These are phyloP conservation scores for Todiramphus saurophagus DNA, from an alignment of 2,113 vertebrate genomes.

Conservation along the genomic window DNA sequence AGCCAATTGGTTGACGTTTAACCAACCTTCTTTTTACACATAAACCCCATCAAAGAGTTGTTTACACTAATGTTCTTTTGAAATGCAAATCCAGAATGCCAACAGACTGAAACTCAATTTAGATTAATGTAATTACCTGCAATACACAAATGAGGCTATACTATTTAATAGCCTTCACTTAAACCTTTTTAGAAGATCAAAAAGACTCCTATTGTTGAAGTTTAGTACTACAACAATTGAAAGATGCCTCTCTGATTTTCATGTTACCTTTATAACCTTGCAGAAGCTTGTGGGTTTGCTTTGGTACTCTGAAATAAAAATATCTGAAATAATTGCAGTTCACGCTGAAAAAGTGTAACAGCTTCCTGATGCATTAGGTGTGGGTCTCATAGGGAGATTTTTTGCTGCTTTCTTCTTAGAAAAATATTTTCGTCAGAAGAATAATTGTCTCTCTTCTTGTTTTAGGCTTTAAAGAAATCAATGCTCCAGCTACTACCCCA, in stretches of 20 bases:
- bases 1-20: slow-evolving; percentile 29
- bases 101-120: slow-evolving; percentile 51
- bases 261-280: neutral
- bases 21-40: slow-evolving; percentile 17
- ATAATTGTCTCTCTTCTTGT: slow-evolving; percentile 15
- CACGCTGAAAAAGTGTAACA: neutral
- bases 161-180: slow-evolving; percentile 48
- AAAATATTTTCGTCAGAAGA: neutral
- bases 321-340: neutral
- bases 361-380: neutral
- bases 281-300: neutral
- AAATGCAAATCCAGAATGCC: slow-evolving; percentile 36
- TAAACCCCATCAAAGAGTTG: slow-evolving; percentile 44
- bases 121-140: slow-evolving; percentile 63
- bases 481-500: slow-evolving; percentile 63
- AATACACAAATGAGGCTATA: slow-evolving; percentile 39
- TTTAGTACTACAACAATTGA: slow-evolving; percentile 36
- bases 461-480: slow-evolving; percentile 72
- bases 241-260: neutral
- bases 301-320: neutral
- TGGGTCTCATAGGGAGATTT: neutral
- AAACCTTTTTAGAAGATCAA: slow-evolving; percentile 44
- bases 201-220: slow-evolving; percentile 35
- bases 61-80: slow-evolving; percentile 45
- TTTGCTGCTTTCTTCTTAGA: neutral